Evolutionary conservation across 1,140 invertebrate genomes (phyloP), one percentile per base, ranked within the genome.

Genomic region (Odontomachus brunneus): DNA sequence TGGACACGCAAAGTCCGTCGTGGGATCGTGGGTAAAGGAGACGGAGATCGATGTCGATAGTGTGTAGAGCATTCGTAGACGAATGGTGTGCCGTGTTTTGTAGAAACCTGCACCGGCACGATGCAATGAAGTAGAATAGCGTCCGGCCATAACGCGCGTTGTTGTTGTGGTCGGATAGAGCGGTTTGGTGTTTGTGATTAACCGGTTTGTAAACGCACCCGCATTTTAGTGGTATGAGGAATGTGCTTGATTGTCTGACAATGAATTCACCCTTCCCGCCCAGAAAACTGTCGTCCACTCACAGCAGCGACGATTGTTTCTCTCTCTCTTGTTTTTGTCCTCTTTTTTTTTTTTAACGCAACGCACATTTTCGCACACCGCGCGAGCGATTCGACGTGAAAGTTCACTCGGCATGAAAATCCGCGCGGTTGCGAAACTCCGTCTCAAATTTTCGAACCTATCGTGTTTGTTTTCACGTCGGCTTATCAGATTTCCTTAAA

Each of bases 211-310:
- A 26, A 76, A 65, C 51, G 33, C 49, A 78, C 60, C 19, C 60
- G 74, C 75, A 80, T 59, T 17, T 80, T 80, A 80, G 65, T 48
- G 33, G 51, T 71, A 69, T 80, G 75, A 67, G 51, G 65, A 80
- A 80, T 80, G 65, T 44, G 75, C 75, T 71, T 80, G 51, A 57
- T 80, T 80, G 55, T 59, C 57, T 80, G 22, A 59, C 51, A 69
- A 9, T 29, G 2, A 57, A 1, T 53, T 75, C 29, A 66, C 5
- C 3, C 3, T 17, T 55, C 12, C 11, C 38, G 29, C 22, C 33
- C 29, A 29, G 29, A 48, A 26, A 71, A 12, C 55, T 55, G 14
- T 67, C 22, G 29, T 38, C 3, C 15, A 57, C 14, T 29, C 69
- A 44, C 12, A 44, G 15, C 15, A 57, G 15, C 44, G 44, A 67